These are phyloP conservation scores for Ips nitidus DNA, from an alignment of 1,140 invertebrate species.

Conservation along the genomic window DNA sequence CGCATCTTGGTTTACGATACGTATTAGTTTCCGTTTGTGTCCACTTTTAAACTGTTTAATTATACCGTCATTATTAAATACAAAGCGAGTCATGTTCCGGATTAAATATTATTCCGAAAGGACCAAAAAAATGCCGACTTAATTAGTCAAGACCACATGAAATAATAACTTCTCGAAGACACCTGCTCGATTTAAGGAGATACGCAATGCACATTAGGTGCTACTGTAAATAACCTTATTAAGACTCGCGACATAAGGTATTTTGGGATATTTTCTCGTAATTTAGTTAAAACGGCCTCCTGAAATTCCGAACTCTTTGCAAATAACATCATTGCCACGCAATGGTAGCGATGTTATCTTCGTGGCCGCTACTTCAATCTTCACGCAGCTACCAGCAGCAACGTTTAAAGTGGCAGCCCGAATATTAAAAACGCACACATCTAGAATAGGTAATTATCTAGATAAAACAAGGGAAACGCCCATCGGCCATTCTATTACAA, in stretches of 20 bases:
- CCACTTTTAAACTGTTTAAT: not conserved
- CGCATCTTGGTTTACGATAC: slow-evolving; percentile 22
- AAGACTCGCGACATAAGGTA: no score
- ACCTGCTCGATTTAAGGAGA: no score
- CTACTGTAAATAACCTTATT: no score
- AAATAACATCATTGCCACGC: not conserved
- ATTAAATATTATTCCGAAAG: no score
- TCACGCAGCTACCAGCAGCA: no score
- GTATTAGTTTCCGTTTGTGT: slow-evolving; percentile 9
- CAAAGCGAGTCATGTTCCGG: no score
- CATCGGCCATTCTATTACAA: slow-evolving; percentile 32
- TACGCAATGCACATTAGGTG: no score
- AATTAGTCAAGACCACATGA: no score
- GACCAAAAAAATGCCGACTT: no score
- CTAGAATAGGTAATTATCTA: slow-evolving; percentile 30
- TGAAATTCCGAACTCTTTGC: not conserved
- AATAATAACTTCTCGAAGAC: no score
- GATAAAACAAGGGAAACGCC: slow-evolving; percentile 32
- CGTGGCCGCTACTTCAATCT: no score
- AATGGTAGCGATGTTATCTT: not conserved
- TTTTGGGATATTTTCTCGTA: not conserved
- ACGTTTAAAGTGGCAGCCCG: not conserved
- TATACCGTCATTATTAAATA: not conserved
- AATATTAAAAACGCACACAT: slow-evolving; percentile 19
- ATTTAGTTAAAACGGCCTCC: no score